A percentile compares a stretch with the other conserved stretches of the same genome.
Conservation (phyloP, 2,888 invertebrate species). For the Folsomia manolachei region DNA sequence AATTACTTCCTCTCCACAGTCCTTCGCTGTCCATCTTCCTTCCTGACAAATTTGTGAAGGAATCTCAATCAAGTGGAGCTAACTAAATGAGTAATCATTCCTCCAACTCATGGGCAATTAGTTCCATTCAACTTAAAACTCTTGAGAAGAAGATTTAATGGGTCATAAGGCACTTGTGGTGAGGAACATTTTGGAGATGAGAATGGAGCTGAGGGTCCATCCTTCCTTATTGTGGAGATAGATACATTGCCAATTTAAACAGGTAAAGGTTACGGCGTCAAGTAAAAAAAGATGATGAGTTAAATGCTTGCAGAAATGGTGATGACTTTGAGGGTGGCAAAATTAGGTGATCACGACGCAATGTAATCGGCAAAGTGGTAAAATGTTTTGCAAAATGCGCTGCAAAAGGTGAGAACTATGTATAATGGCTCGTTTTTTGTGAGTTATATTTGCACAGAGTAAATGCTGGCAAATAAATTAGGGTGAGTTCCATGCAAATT, state of each 20-base stretch:
- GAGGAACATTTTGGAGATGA: background rate
- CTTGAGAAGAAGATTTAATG: background rate
- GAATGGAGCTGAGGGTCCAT: background rate
- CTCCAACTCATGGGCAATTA: background rate
- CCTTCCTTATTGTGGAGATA: background rate
- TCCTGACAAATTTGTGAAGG: background rate
- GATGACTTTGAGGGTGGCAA: conserved; percentile 1
- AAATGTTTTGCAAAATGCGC: too few species aligned
- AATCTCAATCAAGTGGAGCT: background rate
- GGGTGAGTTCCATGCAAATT: too few species aligned
- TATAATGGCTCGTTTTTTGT: too few species aligned
- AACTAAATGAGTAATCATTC: background rate
- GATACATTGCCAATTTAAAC: background rate
- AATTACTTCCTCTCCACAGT: too few species aligned
- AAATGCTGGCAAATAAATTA: too few species aligned
- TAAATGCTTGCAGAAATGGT: background rate
- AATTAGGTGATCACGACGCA: conserved; percentile 6
- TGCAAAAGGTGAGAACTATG: too few species aligned
- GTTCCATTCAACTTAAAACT: background rate
- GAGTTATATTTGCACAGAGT: too few species aligned
- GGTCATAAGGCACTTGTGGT: background rate
- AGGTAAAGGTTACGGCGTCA: background rate
- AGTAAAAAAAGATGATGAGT: background rate
- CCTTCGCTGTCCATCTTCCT: background rate
- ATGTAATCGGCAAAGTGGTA: too few species aligned